Evolutionary conservation across 2,113 vertebrate genomes (phyloP).

Genomic region (Rynchops niger): DNA sequence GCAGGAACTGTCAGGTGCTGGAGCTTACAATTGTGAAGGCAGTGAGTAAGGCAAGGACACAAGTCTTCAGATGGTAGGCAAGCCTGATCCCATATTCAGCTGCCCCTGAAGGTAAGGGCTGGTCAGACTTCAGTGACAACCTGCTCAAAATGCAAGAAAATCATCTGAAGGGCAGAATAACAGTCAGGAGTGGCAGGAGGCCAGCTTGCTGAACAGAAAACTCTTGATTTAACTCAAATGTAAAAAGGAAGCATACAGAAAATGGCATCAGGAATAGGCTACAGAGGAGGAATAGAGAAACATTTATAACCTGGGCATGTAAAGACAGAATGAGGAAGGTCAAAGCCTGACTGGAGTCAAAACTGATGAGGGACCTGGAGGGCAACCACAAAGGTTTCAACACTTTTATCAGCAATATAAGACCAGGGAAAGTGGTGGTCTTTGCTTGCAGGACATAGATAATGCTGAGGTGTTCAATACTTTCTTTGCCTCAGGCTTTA

Average conservation of each 20-base stretch:
- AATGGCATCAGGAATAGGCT: not conserved
- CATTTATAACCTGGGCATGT: not conserved
- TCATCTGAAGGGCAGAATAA: not conserved
- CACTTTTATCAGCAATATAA: not conserved
- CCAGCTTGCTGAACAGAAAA: not conserved
- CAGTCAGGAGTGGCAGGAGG: not conserved
- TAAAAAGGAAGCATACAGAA: not conserved
- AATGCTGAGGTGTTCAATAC: not conserved
- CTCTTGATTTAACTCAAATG: not conserved
- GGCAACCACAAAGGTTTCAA: not conserved
- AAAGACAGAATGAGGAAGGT: not conserved
- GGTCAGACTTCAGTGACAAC: not conserved
- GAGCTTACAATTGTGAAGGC: not conserved
- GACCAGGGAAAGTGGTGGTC: not conserved
- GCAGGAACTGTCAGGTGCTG: slow-evolving; percentile 22
- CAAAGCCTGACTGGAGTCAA: not conserved
- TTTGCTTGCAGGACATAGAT: not conserved
- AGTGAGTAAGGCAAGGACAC: not conserved
- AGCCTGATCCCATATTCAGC: not conserved
- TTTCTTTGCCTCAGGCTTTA: not conserved
- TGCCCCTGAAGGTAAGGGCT: not conserved
- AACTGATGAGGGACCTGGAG: not conserved
- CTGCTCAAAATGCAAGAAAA: not conserved
- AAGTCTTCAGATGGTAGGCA: not conserved
- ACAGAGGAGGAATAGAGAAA: not conserved